Evolutionary conservation across 2,888 invertebrate genomes (phyloP).

Genomic region (Synanthedon tipuliformis): DNA sequence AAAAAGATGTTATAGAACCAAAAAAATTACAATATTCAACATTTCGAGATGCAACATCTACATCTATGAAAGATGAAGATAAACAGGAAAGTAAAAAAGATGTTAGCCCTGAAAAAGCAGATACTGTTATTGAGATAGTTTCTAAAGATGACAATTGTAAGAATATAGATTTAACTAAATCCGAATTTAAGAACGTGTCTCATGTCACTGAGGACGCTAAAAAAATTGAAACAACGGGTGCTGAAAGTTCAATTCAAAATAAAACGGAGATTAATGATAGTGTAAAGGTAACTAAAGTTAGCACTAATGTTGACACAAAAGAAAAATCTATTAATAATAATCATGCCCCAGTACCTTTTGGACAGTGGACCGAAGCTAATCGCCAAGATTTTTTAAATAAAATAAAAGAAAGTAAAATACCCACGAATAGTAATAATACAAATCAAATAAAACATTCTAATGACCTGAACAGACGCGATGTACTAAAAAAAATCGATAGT

Average conservation of each 20-base stretch:
- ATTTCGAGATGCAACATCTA: no score
- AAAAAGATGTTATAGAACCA: no score
- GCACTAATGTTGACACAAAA: conserved; percentile 8
- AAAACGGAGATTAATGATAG: conserved; percentile 6
- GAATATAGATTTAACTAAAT: not conserved
- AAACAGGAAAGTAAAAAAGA: no score
- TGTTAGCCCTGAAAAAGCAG: conserved; percentile 4
- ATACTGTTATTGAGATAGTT: not conserved
- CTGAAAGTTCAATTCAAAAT: not conserved
- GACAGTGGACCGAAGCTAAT: conserved; percentile 60
- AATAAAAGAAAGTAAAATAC: conserved; percentile 48
- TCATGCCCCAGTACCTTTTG: conserved; percentile 52
- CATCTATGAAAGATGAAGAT: no score
- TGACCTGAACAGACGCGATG: conserved; percentile 57
- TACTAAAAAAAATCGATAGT: conserved; percentile 55
- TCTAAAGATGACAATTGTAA: not conserved
- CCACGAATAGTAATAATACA: conserved; percentile 32
- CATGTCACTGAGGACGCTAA: not conserved
- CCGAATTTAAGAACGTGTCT: not conserved
- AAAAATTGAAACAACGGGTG: not conserved
- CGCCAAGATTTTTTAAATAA: conserved; percentile 57
- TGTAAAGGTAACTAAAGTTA: conserved; percentile 11
- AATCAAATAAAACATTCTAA: conserved; percentile 59
- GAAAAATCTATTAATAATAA: conserved; percentile 35
- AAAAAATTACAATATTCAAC: no score